Base-by-base conservation (phyloP, 2,888 invertebrate genomes). In the Lymantria monacha region DNA sequence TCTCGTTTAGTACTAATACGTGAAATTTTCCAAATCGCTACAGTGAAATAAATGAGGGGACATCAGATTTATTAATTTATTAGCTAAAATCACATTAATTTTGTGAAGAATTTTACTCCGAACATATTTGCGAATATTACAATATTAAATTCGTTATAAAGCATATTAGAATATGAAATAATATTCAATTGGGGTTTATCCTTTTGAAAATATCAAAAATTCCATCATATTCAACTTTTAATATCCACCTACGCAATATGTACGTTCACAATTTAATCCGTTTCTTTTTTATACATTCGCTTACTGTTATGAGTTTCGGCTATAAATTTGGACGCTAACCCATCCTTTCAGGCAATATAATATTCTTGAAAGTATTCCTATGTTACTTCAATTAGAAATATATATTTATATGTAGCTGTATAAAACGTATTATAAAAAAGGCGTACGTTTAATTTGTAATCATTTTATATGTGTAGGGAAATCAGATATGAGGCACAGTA, bases 291-390 rank as follows among this genome's bases (percentile, higher is more conserved):
- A 37, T 22, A 5, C 45, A 3, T 44, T 44, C 11, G 36, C 36
- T 44, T 15, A 36, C 12, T 12, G 38, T 38, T 38, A 38, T n/a
- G 36, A 36, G 36, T 36, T 36, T 36, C 11, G 33, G 44, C 48
- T 33, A 61, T 65, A 59, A 61, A 61, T 55, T 59, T 15, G n/a
- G 41, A 51, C 38, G 9, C 43, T 15, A 61, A 51, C 22, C 38
- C 8, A 14, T 53, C 55, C 50, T 55, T 61, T 61, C 41, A 53
- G 9, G 48, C 37, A 36, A 58, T 63, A 61, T 62, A 63, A 59
- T 59, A 55, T 52, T 52, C 47, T 30, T 61, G 44, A 61, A 59
- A 52, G 59, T 61, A 50, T 52, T 65, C 43, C 46, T 59, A 49
- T 61, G 55, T 63, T 46, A 51, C 41, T 30, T 43, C 42, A 49